A percentile compares a stretch with the other conserved stretches of the same genome.
Evolutionary conservation across 2,113 vertebrate species (phyloP).

Genomic region (Girardinichthys multiradiatus): DNA sequence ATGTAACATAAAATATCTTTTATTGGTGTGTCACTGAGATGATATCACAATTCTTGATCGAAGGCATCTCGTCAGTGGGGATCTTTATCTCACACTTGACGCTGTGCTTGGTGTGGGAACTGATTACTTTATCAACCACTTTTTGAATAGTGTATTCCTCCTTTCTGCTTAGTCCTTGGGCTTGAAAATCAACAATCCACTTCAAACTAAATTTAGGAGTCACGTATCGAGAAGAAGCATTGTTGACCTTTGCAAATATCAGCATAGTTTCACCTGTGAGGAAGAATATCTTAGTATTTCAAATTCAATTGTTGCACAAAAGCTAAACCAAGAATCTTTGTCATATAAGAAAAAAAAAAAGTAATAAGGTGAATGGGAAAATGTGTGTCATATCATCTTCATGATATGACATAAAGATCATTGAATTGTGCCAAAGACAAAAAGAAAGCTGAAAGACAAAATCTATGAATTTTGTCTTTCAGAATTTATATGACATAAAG

Average conservation of each 20-base stretch:
- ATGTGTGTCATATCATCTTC: no score
- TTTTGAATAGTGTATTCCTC: conserved; percentile 34
- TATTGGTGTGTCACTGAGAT: conserved; percentile 72
- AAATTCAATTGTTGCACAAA: no score
- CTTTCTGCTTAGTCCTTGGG: conserved; percentile 27
- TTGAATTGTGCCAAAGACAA: no score
- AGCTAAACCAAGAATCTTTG: no score
- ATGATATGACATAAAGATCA: no score
- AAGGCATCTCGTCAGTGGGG: conserved; percentile 32
- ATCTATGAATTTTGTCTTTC: no score
- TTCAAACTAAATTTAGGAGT: conserved; percentile 69
- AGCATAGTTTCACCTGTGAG: conserved; percentile 66
- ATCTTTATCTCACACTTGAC: conserved; percentile 56
- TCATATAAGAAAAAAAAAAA: no score
- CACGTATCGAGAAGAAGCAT: conserved; percentile 69
- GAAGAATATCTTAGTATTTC: not conserved
- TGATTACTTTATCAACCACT: conserved; percentile 38
- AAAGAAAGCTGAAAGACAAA: no score
- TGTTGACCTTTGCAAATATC: conserved; percentile 65
- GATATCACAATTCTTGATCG: conserved; percentile 70
- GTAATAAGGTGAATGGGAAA: no score
- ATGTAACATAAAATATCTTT: conserved; percentile 58
- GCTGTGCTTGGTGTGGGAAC: conserved; percentile 37
- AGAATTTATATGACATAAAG: no score
- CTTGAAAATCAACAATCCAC: conserved; percentile 52